Conservation (phyloP, 2,888 invertebrate species). For the Aphodius granarius region DNA sequence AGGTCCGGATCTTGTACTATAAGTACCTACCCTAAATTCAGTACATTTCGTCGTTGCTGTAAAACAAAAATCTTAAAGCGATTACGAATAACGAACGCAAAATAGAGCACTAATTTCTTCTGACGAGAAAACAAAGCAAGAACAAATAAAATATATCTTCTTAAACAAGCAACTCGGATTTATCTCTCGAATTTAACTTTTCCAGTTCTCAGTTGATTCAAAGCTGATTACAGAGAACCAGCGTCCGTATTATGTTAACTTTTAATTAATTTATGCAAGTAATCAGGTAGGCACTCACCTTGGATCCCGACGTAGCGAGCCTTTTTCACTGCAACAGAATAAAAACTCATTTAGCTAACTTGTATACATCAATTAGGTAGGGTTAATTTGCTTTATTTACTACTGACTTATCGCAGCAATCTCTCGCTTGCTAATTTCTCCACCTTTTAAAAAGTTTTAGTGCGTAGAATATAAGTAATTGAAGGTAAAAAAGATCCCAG, state of each 20-base stretch:
- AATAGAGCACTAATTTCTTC: too few relatives aligned
- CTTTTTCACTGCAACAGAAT: conserved; percentile 83
- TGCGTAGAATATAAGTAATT: neutral
- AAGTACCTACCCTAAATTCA: too few relatives aligned
- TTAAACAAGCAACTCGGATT: neutral
- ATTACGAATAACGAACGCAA: too few relatives aligned
- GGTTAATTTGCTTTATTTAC: neutral
- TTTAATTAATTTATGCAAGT: conserved; percentile 10
- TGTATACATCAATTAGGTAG: neutral
- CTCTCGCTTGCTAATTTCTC: neutral
- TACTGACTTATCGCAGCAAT: neutral
- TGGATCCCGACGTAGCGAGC: conserved; percentile 83
- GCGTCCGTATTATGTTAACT: neutral
- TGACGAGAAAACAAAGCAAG: neutral
- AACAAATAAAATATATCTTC: neutral
- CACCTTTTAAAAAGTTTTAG: neutral
- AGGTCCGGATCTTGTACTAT: too few relatives aligned
- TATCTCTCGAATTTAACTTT: neutral
- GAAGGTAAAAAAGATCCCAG: too few relatives aligned
- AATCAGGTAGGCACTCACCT: conserved; percentile 61
- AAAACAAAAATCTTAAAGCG: too few relatives aligned
- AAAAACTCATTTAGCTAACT: conserved; percentile 34
- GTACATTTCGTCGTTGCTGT: too few relatives aligned
- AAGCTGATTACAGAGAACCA: conserved; percentile 1
- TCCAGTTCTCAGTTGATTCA: neutral